Conservation (phyloP, 1,140 invertebrate species). For the Ladona fulva region DNA sequence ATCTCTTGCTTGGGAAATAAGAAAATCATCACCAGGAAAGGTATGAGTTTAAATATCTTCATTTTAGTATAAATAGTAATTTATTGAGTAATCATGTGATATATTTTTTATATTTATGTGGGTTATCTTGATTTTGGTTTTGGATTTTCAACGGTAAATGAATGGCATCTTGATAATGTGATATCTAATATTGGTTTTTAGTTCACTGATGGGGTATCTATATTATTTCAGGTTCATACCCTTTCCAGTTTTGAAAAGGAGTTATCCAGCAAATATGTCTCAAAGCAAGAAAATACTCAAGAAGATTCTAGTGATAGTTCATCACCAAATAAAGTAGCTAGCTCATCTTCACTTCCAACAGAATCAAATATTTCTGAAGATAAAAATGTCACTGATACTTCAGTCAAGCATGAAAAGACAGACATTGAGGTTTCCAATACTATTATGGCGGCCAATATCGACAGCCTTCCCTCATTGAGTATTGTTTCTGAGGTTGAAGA, state of each 20-base stretch:
- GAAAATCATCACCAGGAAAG: slow-evolving; percentile 72
- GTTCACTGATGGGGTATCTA: too few relatives aligned
- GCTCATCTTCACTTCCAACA: background rate
- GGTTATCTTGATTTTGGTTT: too few relatives aligned
- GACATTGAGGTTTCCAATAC: background rate
- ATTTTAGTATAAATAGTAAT: background rate
- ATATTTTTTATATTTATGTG: background rate
- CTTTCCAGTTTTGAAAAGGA: background rate
- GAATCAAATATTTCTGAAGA: background rate
- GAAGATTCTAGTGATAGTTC: background rate
- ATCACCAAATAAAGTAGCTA: background rate
- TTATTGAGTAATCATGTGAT: background rate
- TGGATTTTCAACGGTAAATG: too few relatives aligned
- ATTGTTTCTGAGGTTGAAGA: background rate
- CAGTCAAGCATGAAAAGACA: background rate
- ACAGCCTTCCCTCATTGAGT: background rate
- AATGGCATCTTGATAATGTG: too few relatives aligned
- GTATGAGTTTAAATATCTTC: background rate
- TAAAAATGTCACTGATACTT: background rate
- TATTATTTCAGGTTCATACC: background rate
- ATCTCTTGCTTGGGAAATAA: slow-evolving; percentile 87
- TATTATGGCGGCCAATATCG: background rate
- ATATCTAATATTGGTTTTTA: too few relatives aligned
- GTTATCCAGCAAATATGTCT: background rate
- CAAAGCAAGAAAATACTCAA: background rate